These are phyloP conservation scores for Scaptomyza tumidula DNA, from an alignment of 2,888 invertebrate genomes.

Conservation along the genomic window DNA sequence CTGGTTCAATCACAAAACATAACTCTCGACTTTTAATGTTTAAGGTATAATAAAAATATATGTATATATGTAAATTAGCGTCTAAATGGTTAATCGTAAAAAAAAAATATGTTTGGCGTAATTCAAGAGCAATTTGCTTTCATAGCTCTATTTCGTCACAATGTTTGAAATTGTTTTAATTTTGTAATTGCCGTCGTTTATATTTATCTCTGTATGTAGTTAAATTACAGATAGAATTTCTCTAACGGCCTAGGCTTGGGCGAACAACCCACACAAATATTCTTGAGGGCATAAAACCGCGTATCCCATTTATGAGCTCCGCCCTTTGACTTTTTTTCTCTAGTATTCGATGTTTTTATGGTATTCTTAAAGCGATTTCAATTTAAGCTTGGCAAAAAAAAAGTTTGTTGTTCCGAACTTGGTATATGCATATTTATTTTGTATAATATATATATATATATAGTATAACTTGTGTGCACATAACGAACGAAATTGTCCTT, in stretches of 20 bases:
- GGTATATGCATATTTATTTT: slow-evolving; percentile 12
- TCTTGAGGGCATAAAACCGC: slow-evolving; percentile 29
- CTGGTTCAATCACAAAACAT: slow-evolving; percentile 32
- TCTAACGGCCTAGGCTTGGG: slow-evolving; percentile 18
- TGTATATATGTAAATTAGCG: slow-evolving; percentile 44
- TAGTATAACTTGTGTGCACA: slow-evolving; percentile 9
- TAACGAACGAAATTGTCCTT: slow-evolving; percentile 3
- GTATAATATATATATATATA: not conserved
- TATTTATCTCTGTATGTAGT: not conserved
- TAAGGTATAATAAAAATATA: slow-evolving; percentile 20
- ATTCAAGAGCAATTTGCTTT: slow-evolving; percentile 16
- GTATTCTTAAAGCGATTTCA: slow-evolving; percentile 25
- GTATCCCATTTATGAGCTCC: slow-evolving; percentile 35
- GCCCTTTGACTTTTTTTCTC: not conserved
- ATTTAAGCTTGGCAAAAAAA: slow-evolving; percentile 5
- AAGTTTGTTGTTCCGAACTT: slow-evolving; percentile 2
- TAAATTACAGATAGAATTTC: slow-evolving; percentile 38
- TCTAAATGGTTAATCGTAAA: slow-evolving; percentile 17
- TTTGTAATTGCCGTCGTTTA: slow-evolving; percentile 5
- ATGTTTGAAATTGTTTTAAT: slow-evolving; percentile 18
- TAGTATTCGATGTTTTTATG: slow-evolving; percentile 23
- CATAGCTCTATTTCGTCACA: slow-evolving; percentile 3
- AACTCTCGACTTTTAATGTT: not conserved
- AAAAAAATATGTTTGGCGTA: slow-evolving; percentile 31
- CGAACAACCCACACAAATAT: slow-evolving; percentile 15